phyloP scores from a whole-genome alignment of 1,140 invertebrate species.

The Temnothorax nylanderi region DNA sequence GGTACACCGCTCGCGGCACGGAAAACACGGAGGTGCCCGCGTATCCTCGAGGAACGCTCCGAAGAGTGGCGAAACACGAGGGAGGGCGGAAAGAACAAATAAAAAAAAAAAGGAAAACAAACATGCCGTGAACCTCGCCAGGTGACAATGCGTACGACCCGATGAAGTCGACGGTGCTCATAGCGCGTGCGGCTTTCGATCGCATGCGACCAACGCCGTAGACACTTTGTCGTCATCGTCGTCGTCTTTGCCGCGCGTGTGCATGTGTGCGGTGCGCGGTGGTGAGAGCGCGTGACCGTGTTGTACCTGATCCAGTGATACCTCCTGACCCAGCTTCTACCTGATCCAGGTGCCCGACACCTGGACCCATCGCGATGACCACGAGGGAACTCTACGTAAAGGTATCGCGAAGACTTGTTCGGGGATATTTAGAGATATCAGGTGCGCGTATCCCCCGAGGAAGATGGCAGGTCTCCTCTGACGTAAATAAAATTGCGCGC shows the following conservation, averaged over 20 bases:
- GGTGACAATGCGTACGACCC: constrained; percentile 65
- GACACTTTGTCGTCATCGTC: constrained; percentile 31
- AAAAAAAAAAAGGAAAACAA: constrained; percentile 54
- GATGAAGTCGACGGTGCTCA: constrained; percentile 51
- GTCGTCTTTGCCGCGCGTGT: constrained; percentile 31
- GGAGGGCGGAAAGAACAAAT: not conserved
- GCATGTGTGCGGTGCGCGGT: constrained; percentile 5
- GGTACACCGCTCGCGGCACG: not conserved
- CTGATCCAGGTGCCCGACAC: constrained; percentile 61
- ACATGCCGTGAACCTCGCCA: constrained; percentile 68
- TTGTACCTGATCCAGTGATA: constrained; percentile 41
- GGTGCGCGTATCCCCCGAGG: constrained; percentile 11
- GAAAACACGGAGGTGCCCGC: not conserved
- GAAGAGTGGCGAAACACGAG: not conserved
- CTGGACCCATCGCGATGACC: constrained; percentile 78
- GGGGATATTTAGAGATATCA: not conserved
- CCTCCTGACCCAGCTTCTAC: constrained; percentile 63
- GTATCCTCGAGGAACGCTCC: not conserved
- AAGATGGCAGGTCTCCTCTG: constrained; percentile 23
- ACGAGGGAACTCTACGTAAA: constrained; percentile 84
- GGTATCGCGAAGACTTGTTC: constrained; percentile 70
- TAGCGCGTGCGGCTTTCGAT: constrained; percentile 54
- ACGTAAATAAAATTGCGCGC: not conserved
- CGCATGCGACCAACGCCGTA: constrained; percentile 56
- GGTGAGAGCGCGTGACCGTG: constrained; percentile 41